Evolutionary conservation across 2,888 invertebrate species (phyloP), one percentile per base, ranked within the genome.

Genomic region (Tachystola acroxantha): DNA sequence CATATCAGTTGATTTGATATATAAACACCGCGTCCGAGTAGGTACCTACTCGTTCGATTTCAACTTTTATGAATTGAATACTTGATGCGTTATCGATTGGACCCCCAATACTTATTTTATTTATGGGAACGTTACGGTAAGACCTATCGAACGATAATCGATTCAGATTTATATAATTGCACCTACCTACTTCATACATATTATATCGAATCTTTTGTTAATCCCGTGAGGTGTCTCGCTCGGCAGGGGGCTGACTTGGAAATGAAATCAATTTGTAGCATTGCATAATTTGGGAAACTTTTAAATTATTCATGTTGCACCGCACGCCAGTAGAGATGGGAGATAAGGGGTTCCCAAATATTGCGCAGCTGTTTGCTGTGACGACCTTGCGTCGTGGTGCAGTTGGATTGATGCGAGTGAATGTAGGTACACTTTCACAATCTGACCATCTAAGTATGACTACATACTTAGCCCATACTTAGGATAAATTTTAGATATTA

Each of bases 281-380:
- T 80, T 81, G 79, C 79, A 77, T 79, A 78, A 80, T 78, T 73
- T 69, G 58, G 68, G 61, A 65, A 77, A 72, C 66, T 59, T 67
- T 70, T 65, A 66, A 60, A 12, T 70, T 64, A 73, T 76, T 69
- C 68, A 65, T 71, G 64, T 72, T 72, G 61, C 64, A 64, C 57
- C 61, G 62, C 58, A n/a, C 55, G 4, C 51, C 55, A 55, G 53
- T 46, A 47, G 48, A 60, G 70, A 74, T 70, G 64, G 50, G 48
- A 69, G 73, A 75, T 77, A 71, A 68, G 57, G 41, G 54, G 56
- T 64, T 64, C 66, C 69, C 53, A 69, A 68, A 68, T 55, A 66
- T 72, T 69, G 53, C 53, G 51, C 53, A 70, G 69, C 36, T 36
- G 13, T 42, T 42, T 43, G 43, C 39, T 36, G 37, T 32, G 7